Base-by-base conservation (phyloP, 2,888 invertebrate genomes). In the Linnaemya tessellans region DNA sequence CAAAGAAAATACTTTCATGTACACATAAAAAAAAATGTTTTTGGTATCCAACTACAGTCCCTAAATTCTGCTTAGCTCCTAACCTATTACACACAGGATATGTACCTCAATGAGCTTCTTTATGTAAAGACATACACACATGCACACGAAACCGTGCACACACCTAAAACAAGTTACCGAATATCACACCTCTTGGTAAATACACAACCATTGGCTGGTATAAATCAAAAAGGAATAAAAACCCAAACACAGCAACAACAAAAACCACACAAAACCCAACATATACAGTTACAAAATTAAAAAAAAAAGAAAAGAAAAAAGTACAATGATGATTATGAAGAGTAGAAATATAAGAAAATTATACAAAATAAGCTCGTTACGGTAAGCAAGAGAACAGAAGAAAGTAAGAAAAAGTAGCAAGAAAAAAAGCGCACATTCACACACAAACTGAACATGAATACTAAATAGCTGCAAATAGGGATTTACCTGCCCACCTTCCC, bases 181-280 rank as follows among this genome's bases (percentile, higher is more conserved):
- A 89, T 91, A 91, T 90, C 90, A 91, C 91, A 92, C 92, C 91
- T 92, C 89, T 89, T 87, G 89, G 89, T 89, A 89, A 91, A 92
- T 90, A 90, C 90, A 90, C 91, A 91, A 92, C 91, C 92, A 92
- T 92, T 92, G 92, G 92, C 89, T 92, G 92, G 90, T 90, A 92
- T 92, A 92, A 91, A 92, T 92, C 92, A 92, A 91, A 87, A 86
- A 86, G 38, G 68, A 77, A 77, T 71, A 49, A 51, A 79, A 78
- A 71, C 18, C n/a, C 35, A 77, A 62, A 43, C 62, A 41, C 22
- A 58, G 15, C 51, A 75, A 25, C 4, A 67, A 54, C 18, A 43
- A 38, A 9, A 73, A 46, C 43, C 25, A 22, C 15, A 35, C n/a
- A 49, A 54, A 18, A 11, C 18, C 22, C 13, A 49, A 35, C 51